Evolutionary conservation across 2,113 vertebrate species (phyloP).

Genomic region (Pelmatolapia mariae): DNA sequence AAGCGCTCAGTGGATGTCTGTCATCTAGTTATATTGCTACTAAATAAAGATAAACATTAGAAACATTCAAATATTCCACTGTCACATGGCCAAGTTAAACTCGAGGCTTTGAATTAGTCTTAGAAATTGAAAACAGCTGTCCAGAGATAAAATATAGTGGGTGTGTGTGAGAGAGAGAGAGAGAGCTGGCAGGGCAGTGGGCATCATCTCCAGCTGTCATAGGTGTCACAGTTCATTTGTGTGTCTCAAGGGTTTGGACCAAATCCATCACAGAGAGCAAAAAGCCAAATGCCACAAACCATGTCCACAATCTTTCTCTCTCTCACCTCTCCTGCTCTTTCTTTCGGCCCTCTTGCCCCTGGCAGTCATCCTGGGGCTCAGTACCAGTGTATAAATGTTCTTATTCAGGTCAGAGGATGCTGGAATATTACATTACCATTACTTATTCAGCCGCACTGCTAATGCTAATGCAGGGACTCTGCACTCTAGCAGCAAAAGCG

Average conservation of each 20-base stretch:
- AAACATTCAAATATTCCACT: background rate
- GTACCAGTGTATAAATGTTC: slow-evolving; percentile 44
- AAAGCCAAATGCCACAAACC: slow-evolving; percentile 55
- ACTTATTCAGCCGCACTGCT: slow-evolving; percentile 1
- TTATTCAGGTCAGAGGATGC: slow-evolving; percentile 53
- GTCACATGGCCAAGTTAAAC: background rate
- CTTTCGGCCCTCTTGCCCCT: background rate
- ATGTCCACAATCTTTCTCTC: slow-evolving; percentile 8
- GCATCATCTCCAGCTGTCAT: slow-evolving; percentile 53
- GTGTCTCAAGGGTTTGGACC: slow-evolving; percentile 60
- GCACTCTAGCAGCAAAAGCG: background rate
- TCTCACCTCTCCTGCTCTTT: background rate
- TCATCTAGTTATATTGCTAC: background rate
- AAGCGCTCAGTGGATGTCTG: background rate
- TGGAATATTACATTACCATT: slow-evolving; percentile 38
- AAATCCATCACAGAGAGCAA: slow-evolving; percentile 59
- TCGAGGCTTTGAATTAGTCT: background rate
- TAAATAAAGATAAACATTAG: background rate
- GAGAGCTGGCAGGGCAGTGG: background rate
- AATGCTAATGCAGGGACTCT: background rate
- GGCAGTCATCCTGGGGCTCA: background rate
- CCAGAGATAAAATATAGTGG: background rate
- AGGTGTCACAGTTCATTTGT: slow-evolving; percentile 63
- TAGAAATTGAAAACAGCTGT: background rate
- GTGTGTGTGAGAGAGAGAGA: background rate